Percentiles rank a stretch among this genome's conserved stretches.
phyloP scores from a whole-genome alignment of 1,140 invertebrate genomes.

The Branchinecta lynchi region DNA sequence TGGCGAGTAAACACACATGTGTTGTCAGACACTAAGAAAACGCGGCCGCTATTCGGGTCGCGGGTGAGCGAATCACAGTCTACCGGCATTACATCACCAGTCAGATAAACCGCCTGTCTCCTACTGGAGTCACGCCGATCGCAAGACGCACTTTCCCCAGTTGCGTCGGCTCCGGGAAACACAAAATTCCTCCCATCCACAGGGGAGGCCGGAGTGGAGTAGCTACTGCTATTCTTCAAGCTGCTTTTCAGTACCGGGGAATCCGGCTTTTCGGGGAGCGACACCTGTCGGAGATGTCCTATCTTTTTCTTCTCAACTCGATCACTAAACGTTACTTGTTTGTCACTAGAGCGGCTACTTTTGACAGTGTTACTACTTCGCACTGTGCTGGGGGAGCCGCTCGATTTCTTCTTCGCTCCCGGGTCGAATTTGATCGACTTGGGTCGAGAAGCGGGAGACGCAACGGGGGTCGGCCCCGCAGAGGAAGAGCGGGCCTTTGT shows the following conservation, averaged over 20 bases:
- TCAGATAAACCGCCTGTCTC: neutral
- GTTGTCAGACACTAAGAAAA: neutral
- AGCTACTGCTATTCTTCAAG: neutral
- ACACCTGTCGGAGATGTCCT: neutral
- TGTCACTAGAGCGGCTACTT: neutral
- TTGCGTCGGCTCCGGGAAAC: neutral
- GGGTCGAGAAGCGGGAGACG: neutral
- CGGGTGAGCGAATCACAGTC: neutral
- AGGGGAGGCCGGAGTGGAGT: neutral
- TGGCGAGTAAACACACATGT: conserved; percentile 1
- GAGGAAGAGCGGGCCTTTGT: neutral
- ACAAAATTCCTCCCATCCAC: neutral
- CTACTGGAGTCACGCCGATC: neutral
- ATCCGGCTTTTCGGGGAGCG: neutral
- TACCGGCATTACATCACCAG: neutral
- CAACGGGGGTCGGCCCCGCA: neutral
- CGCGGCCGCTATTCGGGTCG: neutral
- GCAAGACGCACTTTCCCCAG: neutral
- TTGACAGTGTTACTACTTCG: neutral
- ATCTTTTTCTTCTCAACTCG: neutral
- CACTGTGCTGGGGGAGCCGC: neutral
- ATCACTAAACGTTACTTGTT: conserved; percentile 4
- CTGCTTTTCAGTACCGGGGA: neutral
- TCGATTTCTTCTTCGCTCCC: neutral
- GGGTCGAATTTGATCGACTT: neutral